phyloP scores from a whole-genome alignment of 2,888 invertebrate genomes.

The Steromphala cineraria region DNA sequence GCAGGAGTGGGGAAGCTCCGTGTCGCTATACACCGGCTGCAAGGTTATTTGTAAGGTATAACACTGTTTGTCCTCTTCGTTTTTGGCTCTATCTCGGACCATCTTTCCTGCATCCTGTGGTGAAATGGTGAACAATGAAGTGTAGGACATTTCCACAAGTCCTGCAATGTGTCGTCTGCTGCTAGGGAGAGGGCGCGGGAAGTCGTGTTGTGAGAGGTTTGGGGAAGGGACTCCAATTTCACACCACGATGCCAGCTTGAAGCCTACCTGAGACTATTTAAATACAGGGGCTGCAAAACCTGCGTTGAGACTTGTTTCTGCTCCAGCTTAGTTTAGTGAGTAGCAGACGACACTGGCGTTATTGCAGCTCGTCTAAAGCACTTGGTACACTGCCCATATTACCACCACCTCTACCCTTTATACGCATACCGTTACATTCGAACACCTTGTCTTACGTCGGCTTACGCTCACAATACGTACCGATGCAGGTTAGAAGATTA shows the following conservation, averaged over 20 bases:
- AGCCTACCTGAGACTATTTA: background rate
- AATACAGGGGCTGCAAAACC: background rate
- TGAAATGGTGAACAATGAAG: slow-evolving; percentile 62
- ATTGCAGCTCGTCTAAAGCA: background rate
- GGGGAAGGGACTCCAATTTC: slow-evolving; percentile 19
- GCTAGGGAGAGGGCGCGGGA: background rate
- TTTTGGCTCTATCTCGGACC: slow-evolving; percentile 46
- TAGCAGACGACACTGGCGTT: background rate
- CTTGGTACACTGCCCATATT: background rate
- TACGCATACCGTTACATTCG: background rate
- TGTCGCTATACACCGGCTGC: slow-evolving; percentile 62
- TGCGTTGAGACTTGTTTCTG: background rate
- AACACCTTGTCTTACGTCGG: background rate
- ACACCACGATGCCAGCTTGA: slow-evolving; percentile 31
- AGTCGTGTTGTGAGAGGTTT: background rate
- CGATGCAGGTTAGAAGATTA: no score
- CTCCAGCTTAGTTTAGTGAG: background rate
- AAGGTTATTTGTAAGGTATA: slow-evolving; percentile 65
- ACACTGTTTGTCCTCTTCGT: slow-evolving; percentile 56
- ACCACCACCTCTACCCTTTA: background rate
- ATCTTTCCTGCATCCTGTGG: slow-evolving; percentile 57
- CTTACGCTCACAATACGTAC: background rate
- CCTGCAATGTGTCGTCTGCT: background rate
- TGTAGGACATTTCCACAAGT: slow-evolving; percentile 43
- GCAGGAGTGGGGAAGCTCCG: slow-evolving; percentile 59